Evolutionary conservation across 2,113 vertebrate genomes (phyloP).

Genomic region (Haemorhous mexicanus): DNA sequence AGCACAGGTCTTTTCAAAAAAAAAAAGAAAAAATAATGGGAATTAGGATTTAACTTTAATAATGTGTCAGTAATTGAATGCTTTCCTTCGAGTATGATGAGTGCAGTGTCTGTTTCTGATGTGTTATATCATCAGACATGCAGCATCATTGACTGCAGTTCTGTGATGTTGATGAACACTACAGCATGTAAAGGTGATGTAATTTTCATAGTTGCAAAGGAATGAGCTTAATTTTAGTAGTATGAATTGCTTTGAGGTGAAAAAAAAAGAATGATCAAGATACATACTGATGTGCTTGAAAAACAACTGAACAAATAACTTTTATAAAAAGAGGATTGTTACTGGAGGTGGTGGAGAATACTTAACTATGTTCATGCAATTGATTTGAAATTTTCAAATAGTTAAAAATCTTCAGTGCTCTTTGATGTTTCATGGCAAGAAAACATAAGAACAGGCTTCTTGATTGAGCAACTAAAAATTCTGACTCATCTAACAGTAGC

Average conservation of each 20-base stretch:
- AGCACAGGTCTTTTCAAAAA: fast-evolving
- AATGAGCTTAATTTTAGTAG: neutral
- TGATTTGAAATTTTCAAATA: neutral
- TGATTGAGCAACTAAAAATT: neutral
- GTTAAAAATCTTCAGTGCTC: fast-evolving
- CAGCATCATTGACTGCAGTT: neutral
- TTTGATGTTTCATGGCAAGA: neutral
- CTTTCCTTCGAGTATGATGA: neutral
- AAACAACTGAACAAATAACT: neutral
- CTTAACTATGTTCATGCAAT: neutral
- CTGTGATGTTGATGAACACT: neutral
- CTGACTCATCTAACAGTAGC: neutral
- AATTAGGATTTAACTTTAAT: neutral
- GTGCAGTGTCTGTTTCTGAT: neutral
- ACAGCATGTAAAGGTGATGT: neutral
- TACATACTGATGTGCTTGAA: neutral
- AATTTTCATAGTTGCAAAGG: neutral
- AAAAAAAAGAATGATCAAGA: neutral
- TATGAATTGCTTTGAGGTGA: neutral
- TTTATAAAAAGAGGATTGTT: neutral
- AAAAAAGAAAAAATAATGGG: neutral
- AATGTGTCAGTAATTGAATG: neutral
- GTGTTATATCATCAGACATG: neutral
- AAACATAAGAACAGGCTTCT: neutral
- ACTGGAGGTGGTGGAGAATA: neutral